Conservation (phyloP, 2,797 vertebrate species). For the Aphelocoma californica region DNA sequence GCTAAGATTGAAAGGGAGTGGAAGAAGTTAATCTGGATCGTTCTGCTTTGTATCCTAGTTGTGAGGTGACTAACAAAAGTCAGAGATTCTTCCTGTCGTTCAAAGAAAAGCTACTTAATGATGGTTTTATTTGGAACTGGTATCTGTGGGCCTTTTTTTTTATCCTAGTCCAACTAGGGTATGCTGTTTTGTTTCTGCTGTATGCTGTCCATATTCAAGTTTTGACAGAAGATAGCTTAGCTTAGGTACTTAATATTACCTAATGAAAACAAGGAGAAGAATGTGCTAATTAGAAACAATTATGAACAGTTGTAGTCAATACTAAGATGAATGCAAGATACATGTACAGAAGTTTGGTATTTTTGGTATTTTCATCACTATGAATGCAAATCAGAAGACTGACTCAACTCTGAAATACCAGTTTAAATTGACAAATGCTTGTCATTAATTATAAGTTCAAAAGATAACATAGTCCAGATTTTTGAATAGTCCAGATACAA, state of each 20-base stretch:
- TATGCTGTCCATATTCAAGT: not conserved
- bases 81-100: not conserved
- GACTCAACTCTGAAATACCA: not conserved
- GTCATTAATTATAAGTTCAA: not conserved
- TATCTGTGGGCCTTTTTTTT: not conserved
- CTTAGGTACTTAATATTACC: not conserved
- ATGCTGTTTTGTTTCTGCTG: not conserved
- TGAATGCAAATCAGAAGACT: not conserved
- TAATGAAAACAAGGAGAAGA: not conserved
- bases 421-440: not conserved
- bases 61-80: not conserved
- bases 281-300: not conserved
- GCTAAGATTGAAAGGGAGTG: not conserved
- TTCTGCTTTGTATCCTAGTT: not conserved
- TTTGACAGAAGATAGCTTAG: not conserved
- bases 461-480: not conserved
- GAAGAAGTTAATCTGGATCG: not conserved
- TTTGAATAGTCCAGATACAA: not conserved
- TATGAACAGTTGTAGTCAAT: not conserved
- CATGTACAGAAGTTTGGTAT: not conserved
- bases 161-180: not conserved
- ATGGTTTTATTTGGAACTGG: not conserved
- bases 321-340: not conserved
- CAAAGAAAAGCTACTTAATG: not conserved
- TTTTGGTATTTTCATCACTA: not conserved